A percentile compares a stretch with the other conserved stretches of the same genome.
phyloP scores from a whole-genome alignment of 2,797 vertebrate species.

The Myripristis jacobus region DNA sequence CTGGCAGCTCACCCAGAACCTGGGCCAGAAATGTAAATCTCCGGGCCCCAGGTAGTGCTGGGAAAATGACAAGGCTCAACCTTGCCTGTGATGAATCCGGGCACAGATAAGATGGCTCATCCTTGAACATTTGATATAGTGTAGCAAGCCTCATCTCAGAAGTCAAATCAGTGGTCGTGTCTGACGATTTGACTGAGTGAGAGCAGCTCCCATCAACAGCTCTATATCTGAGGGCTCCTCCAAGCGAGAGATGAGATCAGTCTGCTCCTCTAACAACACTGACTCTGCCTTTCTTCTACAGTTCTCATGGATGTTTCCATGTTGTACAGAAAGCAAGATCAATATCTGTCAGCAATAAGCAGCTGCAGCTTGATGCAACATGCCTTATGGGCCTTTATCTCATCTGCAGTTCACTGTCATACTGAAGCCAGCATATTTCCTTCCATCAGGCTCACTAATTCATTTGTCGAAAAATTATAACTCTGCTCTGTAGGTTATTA shows the following conservation, averaged over 20 bases:
- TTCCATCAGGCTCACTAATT: neutral
- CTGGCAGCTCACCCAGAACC: conserved; percentile 57
- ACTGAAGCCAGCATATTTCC: neutral
- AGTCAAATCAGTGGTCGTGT: conserved; percentile 67
- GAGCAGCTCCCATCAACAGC: conserved; percentile 18
- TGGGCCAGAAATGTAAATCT: conserved; percentile 75
- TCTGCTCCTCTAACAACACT: conserved; percentile 29
- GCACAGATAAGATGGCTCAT: conserved; percentile 70
- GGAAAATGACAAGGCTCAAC: conserved; percentile 62
- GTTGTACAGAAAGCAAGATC: conserved; percentile 44
- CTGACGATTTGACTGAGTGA: conserved; percentile 57
- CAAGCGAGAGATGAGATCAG: conserved; percentile 40
- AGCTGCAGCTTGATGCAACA: conserved; percentile 31
- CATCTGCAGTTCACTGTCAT: conserved; percentile 6
- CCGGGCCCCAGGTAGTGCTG: conserved; percentile 47
- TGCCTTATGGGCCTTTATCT: neutral
- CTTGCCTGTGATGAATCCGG: conserved; percentile 71
- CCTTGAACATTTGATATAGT: conserved; percentile 69
- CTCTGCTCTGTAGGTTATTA: neutral
- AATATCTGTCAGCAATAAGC: conserved; percentile 54
- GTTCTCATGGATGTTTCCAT: conserved; percentile 39
- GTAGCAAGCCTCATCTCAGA: conserved; percentile 44
- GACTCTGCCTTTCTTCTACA: conserved; percentile 4
- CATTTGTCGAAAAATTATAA: neutral
- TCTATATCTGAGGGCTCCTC: conserved; percentile 48